These are phyloP conservation scores for Tapera naevia DNA, from an alignment of 2,797 vertebrate genomes.

Conservation along the genomic window DNA sequence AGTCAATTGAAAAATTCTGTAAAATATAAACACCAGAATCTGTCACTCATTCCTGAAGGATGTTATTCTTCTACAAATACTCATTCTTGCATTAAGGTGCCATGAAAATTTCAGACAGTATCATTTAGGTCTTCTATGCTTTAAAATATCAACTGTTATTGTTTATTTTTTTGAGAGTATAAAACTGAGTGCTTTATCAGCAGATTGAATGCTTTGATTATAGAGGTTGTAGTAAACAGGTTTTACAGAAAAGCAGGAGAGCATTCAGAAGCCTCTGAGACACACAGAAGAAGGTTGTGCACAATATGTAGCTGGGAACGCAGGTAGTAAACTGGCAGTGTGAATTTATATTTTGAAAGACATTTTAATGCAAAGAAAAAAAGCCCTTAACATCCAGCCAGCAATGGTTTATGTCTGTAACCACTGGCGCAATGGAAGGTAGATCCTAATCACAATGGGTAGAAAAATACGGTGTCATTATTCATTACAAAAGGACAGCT, in stretches of 20 bases:
- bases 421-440: neutral
- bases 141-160: neutral
- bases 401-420: neutral
- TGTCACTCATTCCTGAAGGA: neutral
- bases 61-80: neutral
- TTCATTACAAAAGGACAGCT: neutral
- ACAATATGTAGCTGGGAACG: neutral
- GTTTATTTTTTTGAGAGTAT: neutral
- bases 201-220: neutral
- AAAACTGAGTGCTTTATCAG: neutral
- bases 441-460: neutral
- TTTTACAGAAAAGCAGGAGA: neutral
- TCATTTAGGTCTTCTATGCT: neutral
- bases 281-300: fast-evolving
- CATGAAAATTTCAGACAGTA: neutral
- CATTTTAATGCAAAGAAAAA: neutral
- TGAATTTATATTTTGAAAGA: neutral
- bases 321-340: neutral
- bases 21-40: neutral
- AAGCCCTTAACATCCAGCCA: neutral
- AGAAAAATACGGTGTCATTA: neutral
- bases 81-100: neutral
- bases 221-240: neutral
- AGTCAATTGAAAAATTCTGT: neutral
- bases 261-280: neutral